Evolutionary conservation across 30 jellyfish, hydroid and myxozoan genomes (phyloP).

Genomic region (Kudoa iwatai): DNA sequence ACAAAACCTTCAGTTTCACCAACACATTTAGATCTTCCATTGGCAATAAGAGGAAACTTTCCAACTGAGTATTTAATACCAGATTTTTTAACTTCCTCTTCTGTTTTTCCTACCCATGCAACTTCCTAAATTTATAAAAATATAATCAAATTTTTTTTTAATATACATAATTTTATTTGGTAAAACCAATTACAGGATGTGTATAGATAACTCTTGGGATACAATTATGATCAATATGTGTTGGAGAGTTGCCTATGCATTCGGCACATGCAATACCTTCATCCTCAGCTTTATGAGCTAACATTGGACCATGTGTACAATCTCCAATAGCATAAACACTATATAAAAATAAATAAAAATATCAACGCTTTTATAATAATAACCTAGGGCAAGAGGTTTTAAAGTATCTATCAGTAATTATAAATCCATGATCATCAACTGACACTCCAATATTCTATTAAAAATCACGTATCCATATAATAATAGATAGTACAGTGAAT

Average conservation of each 20-base stretch:
- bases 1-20: constrained; percentile 61
- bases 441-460: constrained; percentile 21
- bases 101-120: constrained; percentile 94
- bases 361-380: too few relatives aligned
- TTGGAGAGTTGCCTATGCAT: constrained; percentile 75
- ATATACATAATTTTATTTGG: neutral
- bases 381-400: neutral
- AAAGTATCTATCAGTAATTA: constrained; percentile 8
- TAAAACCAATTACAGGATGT: constrained; percentile 42
- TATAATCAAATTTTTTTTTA: neutral
- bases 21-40: constrained; percentile 51
- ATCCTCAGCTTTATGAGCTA: constrained; percentile 98
- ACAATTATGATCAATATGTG: constrained; percentile 71
- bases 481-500: too few relatives aligned
- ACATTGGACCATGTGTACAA: constrained; percentile 79
- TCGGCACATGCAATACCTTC: constrained; percentile 93
- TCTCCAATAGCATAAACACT: constrained; percentile 89
- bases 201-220: constrained; percentile 86
- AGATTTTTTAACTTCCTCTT: constrained; percentile 22
- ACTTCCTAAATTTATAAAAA: constrained; percentile 15
- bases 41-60: constrained; percentile 57
- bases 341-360: neutral
- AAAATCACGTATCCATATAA: neutral
- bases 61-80: constrained; percentile 52
- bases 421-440: constrained; percentile 24